Evolutionary conservation across 2,888 invertebrate species (phyloP).

Genomic region (Loripinus fragilis): DNA sequence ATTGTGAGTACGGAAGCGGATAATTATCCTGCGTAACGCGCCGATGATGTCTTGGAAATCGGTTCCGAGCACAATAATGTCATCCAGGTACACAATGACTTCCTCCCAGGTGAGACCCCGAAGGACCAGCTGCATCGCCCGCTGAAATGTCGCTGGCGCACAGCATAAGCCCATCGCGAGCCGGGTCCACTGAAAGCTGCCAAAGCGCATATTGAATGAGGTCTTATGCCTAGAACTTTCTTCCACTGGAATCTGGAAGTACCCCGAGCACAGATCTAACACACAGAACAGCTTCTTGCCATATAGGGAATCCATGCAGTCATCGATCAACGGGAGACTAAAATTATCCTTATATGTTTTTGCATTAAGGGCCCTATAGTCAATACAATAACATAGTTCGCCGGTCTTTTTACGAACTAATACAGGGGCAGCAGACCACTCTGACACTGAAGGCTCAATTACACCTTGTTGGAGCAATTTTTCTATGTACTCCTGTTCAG

Average conservation of each 20-base stretch:
- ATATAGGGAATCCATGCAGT: constrained; percentile 30
- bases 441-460: no score
- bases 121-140: constrained; percentile 32
- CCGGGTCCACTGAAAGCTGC: constrained; percentile 24
- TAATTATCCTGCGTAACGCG: constrained; percentile 11
- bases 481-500: neutral
- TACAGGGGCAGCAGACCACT: constrained; percentile 8
- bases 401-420: constrained; percentile 23
- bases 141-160: constrained; percentile 42
- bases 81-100: constrained; percentile 29
- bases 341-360: no score
- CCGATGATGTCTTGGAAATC: constrained; percentile 21
- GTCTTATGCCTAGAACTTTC: constrained; percentile 31
- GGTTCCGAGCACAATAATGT: constrained; percentile 30
- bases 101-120: constrained; percentile 28
- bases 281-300: constrained; percentile 19
- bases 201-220: constrained; percentile 31
- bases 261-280: constrained; percentile 29
- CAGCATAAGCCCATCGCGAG: constrained; percentile 42
- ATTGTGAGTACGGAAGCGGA: constrained; percentile 16
- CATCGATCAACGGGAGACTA: constrained; percentile 24
- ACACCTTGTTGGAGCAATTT: constrained; percentile 3
- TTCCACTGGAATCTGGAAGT: constrained; percentile 27
- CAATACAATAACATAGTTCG: no score
- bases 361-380: no score